Evolutionary conservation across 2,888 invertebrate species (phyloP), one percentile per base, ranked within the genome.

Genomic region (Atethmia centrago): DNA sequence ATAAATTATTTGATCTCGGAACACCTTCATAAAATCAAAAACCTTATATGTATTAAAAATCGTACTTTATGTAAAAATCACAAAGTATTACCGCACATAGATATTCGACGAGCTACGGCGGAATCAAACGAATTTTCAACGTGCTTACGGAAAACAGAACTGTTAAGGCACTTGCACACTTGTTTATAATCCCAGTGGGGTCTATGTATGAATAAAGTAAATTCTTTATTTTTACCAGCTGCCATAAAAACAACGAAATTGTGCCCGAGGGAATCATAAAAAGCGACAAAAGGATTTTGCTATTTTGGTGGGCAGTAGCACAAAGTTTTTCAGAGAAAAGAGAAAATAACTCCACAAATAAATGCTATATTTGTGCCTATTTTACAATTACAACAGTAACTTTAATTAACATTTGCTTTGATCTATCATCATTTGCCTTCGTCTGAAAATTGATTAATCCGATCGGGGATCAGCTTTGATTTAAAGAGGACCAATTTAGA

Each of bases 71-170:
- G 58, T 68, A 73, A 84, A 82, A 84, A 69, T 71, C 74, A 71
- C 77, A 74, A 75, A 80, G 58, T 74, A 74, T 74, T 70, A 71
- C 63, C 36, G 8, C 61, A 49, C 62, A 68, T 72, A 77, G 71
- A 73, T 80, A 80, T 77, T 66, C 67, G 40, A 58, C 36, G 47
- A 72, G 72, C 25, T 73, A 74, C 36, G 61, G 69, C 63, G 79
- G 73, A 85, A 84, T 88, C 85, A 83, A 85, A 87, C 81, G 81
- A 88, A 89, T 87, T 87, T 86, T 74, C 82, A 67, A 79, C 84
- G 71, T 81, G 79, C 82, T 88, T 78, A 71, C 68, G 28, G 69
- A 55, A 74, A 81, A 84, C 84, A 77, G 77, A 76, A 79, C 55
- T 68, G 7, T 79, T 79, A 78, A 63, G 73, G 53, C 25, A 45